Evolutionary conservation across 2,113 vertebrate genomes (phyloP).

Genomic region (Peromyscus californicus): DNA sequence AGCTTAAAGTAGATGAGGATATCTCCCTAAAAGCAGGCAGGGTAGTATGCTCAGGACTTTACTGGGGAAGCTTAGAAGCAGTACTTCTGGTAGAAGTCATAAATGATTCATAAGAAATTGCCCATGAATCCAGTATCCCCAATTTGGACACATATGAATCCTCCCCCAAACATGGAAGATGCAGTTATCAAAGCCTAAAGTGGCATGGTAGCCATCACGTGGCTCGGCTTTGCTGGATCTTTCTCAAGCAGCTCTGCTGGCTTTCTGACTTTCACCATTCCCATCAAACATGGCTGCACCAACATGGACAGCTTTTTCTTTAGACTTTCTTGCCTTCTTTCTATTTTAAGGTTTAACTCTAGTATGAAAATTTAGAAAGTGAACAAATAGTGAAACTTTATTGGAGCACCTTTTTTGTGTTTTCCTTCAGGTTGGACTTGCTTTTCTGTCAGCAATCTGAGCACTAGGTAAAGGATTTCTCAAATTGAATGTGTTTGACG

Average conservation of each 20-base stretch:
- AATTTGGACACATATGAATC: not conserved
- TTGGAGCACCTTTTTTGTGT: not conserved
- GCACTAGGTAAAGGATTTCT: not conserved
- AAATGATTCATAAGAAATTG: not conserved
- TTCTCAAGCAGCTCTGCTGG: not conserved
- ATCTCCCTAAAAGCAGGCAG: not conserved
- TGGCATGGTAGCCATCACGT: not conserved
- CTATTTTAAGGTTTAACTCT: not conserved
- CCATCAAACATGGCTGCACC: not conserved
- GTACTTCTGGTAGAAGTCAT: not conserved
- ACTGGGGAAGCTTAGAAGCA: not conserved
- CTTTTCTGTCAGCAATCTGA: not conserved
- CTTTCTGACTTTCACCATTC: not conserved
- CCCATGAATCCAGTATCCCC: not conserved
- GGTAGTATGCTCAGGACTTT: not conserved
- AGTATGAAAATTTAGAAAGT: not conserved
- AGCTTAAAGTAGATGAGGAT: not conserved
- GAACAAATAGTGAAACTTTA: not conserved
- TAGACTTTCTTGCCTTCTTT: not conserved
- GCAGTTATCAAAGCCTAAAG: not conserved
- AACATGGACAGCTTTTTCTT: not conserved
- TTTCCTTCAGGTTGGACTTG: not conserved
- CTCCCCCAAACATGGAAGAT: not conserved
- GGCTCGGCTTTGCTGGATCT: not conserved
- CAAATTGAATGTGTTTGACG: not conserved